Base-by-base conservation (phyloP, 1,140 invertebrate species). In the Musca domestica region DNA sequence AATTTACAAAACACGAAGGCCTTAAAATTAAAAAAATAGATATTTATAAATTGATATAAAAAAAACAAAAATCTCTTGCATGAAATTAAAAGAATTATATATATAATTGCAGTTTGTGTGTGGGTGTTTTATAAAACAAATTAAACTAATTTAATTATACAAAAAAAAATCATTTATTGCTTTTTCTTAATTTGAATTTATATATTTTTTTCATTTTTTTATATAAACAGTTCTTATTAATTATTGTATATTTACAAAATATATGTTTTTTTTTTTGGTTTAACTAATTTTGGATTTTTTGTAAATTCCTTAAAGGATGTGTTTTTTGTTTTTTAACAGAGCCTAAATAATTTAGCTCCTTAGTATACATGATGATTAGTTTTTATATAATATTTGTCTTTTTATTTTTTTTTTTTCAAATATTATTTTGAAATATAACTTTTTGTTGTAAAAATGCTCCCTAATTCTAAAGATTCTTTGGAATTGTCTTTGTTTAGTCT, bases 381-480 rank as follows among this genome's bases (percentile, higher is more conserved):
- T n/a, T n/a, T n/a, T 22, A 17, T 52, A 52, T 52, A 7, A 52
- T 52, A 52, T 52, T 7, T 52, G n/a, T 52, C 17, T 52, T 52
- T 22, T 4, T 52, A 17, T 52, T 41, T 41, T 41, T 30, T 3
- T 30, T 30, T 7, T 41, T 12, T n/a, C 15, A 30, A 27, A 17
- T 20, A 20, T 22, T 25, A 46, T 64, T 10, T 46, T 64, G 19
- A 30, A 61, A 25, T 22, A 47, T 64, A 47, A 47, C n/a, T n/a
- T 12, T 52, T 52, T 4, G 48, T 52, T 52, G 15, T n/a, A n/a
- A n/a, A n/a, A n/a, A n/a, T n/a, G n/a, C n/a, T n/a, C n/a, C n/a
- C 19, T 22, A 23, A 64, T 48, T 64, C 22, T 64, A 48, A 48
- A 47, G 30, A 64, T 64, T 64, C 46, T 64, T 64, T 64, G 34